A percentile compares a stretch with the other conserved stretches of the same genome.
phyloP scores from a whole-genome alignment of 1,140 invertebrate genomes.

The Halictus rubicundus region DNA sequence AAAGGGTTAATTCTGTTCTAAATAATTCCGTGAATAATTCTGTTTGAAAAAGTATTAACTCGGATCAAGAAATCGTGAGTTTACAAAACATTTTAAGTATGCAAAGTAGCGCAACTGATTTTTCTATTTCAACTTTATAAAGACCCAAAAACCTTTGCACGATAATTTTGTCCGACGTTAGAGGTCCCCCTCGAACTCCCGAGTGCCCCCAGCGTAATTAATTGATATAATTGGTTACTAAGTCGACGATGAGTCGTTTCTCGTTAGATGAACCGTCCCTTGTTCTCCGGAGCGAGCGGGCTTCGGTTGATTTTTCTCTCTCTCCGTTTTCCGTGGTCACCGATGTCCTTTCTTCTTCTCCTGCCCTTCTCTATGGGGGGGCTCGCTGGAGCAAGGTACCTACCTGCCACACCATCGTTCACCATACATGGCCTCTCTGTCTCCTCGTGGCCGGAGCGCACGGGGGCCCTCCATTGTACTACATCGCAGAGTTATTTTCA shows the following conservation, averaged over 20 bases:
- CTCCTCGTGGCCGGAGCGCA: slow-evolving; percentile 36
- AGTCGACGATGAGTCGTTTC: slow-evolving; percentile 56
- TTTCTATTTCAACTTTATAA: too few species aligned
- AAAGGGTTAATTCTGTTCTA: too few species aligned
- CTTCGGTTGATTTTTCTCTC: background rate
- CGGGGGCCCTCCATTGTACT: slow-evolving; percentile 56
- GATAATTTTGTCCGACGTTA: too few species aligned
- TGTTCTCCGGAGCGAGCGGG: slow-evolving; percentile 29
- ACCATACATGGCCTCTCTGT: slow-evolving; percentile 62
- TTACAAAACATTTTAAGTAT: too few species aligned
- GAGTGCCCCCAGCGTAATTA: slow-evolving; percentile 43
- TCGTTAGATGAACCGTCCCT: slow-evolving; percentile 18
- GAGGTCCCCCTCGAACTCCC: background rate
- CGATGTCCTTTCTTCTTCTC: background rate
- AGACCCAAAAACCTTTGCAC: too few species aligned
- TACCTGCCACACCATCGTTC: slow-evolving; percentile 58
- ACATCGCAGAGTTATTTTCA: slow-evolving; percentile 51
- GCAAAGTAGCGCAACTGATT: too few species aligned
- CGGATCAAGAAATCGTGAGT: too few species aligned
- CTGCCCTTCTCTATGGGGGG: slow-evolving; percentile 53
- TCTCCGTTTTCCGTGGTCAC: background rate
- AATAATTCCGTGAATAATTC: too few species aligned
- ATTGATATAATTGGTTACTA: slow-evolving; percentile 64
- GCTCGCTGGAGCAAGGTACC: slow-evolving; percentile 43
- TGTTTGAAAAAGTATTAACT: too few species aligned